Percentiles rank a stretch among this genome's conserved stretches.
phyloP scores from a whole-genome alignment of 2,113 vertebrate species.

The Onychostoma macrolepis region DNA sequence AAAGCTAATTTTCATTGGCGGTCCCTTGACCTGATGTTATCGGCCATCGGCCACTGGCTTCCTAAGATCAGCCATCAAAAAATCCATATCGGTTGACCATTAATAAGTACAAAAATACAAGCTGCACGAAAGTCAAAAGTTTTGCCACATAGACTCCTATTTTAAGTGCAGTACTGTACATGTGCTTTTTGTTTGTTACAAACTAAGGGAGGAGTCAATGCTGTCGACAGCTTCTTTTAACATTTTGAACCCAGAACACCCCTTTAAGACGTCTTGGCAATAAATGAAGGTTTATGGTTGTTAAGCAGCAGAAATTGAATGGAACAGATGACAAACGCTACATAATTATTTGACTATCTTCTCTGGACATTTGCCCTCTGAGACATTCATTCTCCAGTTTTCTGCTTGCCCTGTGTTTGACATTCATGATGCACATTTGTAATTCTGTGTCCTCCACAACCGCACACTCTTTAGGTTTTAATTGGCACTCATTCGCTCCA shows the following conservation, averaged over 20 bases:
- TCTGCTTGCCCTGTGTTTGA: background rate
- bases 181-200: background rate
- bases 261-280: background rate
- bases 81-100: background rate
- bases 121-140: background rate
- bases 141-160: background rate
- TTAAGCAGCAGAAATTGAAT: background rate
- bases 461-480: background rate
- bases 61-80: background rate
- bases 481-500: slow-evolving; percentile 17
- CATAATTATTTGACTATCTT: background rate
- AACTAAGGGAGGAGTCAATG: background rate
- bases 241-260: background rate
- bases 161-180: background rate
- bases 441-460: background rate
- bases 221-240: background rate
- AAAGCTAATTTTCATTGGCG: no score
- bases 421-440: background rate
- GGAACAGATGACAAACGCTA: background rate
- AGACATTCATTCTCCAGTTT: background rate
- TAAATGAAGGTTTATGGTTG: background rate
- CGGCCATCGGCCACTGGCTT: background rate
- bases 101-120: background rate
- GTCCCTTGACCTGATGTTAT: background rate
- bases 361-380: background rate